Conservation (phyloP, 2,113 vertebrate genomes). For the Ammodytes marinus region DNA sequence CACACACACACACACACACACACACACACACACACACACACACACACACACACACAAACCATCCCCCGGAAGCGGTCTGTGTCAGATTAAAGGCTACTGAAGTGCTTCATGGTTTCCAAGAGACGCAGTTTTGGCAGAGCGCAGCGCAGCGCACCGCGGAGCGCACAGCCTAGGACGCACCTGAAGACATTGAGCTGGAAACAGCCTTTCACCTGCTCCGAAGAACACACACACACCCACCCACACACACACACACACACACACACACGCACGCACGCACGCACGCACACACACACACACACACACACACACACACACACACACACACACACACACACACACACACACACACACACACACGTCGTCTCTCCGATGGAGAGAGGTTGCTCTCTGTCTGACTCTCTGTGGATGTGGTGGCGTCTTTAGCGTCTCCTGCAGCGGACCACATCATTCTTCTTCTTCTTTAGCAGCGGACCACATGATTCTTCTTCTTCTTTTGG, state of each 20-base stretch:
- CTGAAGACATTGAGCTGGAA: constrained; percentile 34
- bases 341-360: background rate
- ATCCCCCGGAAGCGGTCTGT: constrained; percentile 57
- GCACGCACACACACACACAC: background rate
- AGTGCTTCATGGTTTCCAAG: constrained; percentile 19
- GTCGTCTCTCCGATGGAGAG: constrained; percentile 5
- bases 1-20: too few relatives aligned
- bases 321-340: too few relatives aligned
- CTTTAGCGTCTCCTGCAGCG: constrained; percentile 12
- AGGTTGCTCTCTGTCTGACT: background rate
- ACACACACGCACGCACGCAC: background rate
- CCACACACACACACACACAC: constrained; percentile 3
- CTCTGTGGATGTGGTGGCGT: constrained; percentile 10
- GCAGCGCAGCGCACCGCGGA: constrained; percentile 56
- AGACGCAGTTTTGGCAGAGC: constrained; percentile 45
- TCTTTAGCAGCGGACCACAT: constrained; percentile 7
- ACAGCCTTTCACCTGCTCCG: constrained; percentile 29
- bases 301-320: background rate
- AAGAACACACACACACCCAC: constrained; percentile 12
- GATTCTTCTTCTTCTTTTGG: background rate
- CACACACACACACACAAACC: constrained; percentile 11
- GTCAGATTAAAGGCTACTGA: constrained; percentile 14
- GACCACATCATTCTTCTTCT: background rate
- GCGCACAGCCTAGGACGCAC: constrained; percentile 63
- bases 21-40: too few relatives aligned